These are phyloP conservation scores for Pseudoips prasinana DNA, from an alignment of 2,888 invertebrate species.

Conservation along the genomic window DNA sequence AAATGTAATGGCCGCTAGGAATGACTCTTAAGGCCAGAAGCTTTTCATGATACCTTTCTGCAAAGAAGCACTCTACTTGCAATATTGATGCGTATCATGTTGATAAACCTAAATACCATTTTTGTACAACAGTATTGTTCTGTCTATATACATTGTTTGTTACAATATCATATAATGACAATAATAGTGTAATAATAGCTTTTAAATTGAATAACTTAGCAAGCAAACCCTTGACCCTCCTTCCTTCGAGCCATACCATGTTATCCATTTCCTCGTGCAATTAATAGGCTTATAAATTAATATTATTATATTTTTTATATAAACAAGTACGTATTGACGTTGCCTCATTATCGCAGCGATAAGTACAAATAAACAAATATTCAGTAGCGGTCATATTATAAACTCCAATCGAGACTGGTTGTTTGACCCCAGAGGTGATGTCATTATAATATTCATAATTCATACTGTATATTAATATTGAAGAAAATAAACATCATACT, in stretches of 20 bases:
- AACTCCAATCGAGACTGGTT: slow-evolving; percentile 27
- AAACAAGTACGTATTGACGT: slow-evolving; percentile 60
- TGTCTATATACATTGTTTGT: no score
- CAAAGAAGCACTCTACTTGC: no score
- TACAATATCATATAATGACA: no score
- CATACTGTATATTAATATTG: no score
- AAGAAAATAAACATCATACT: no score
- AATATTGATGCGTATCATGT: no score
- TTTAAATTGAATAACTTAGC: slow-evolving; percentile 1
- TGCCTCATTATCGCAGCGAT: slow-evolving; percentile 34
- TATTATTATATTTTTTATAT: slow-evolving; percentile 33
- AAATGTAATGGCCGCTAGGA: no score
- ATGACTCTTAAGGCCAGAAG: no score
- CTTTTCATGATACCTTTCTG: no score
- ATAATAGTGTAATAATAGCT: no score
- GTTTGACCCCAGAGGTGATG: slow-evolving; percentile 37
- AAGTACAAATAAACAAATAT: slow-evolving; percentile 36
- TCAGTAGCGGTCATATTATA: slow-evolving; percentile 35
- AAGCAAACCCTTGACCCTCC: slow-evolving; percentile 29
- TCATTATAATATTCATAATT: slow-evolving; percentile 30
- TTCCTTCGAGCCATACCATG: slow-evolving; percentile 20
- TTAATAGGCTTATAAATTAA: slow-evolving; percentile 33
- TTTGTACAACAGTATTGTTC: no score
- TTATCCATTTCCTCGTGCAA: slow-evolving; percentile 49
- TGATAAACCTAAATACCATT: no score